phyloP scores from a whole-genome alignment of 2,797 vertebrate genomes.

The Toxotes lorentzi region DNA sequence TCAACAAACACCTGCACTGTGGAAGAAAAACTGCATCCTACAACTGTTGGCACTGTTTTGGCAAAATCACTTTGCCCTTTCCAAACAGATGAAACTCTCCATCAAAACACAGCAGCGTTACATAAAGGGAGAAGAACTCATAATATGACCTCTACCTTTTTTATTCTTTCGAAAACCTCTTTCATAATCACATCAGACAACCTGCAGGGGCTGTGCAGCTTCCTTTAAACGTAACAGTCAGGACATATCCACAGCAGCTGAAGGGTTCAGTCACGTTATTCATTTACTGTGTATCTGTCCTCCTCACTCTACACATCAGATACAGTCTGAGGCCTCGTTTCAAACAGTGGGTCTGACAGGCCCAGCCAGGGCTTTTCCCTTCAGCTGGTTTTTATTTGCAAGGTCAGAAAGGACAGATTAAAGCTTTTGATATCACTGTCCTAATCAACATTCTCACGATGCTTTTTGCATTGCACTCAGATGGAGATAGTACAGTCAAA shows the following conservation, averaged over 20 bases:
- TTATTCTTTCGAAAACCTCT: neutral
- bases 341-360: neutral
- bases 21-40: neutral
- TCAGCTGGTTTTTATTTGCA: neutral
- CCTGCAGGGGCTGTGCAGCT: neutral
- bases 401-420: neutral
- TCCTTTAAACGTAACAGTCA: neutral
- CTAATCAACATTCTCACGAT: neutral
- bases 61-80: slow-evolving; percentile 19
- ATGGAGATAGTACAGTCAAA: neutral
- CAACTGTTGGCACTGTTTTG: neutral
- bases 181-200: slow-evolving; percentile 38
- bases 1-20: neutral
- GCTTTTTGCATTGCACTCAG: neutral
- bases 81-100: neutral
- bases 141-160: slow-evolving; percentile 26
- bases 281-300: neutral
- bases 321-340: neutral
- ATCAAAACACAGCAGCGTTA: slow-evolving; percentile 20
- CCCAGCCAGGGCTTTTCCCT: neutral
- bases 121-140: slow-evolving; percentile 23
- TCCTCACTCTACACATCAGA: neutral
- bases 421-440: neutral
- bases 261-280: neutral
- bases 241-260: neutral